These are phyloP conservation scores for Rhabdomys pumilio DNA, from an alignment of 2,797 vertebrate species.

Conservation along the genomic window DNA sequence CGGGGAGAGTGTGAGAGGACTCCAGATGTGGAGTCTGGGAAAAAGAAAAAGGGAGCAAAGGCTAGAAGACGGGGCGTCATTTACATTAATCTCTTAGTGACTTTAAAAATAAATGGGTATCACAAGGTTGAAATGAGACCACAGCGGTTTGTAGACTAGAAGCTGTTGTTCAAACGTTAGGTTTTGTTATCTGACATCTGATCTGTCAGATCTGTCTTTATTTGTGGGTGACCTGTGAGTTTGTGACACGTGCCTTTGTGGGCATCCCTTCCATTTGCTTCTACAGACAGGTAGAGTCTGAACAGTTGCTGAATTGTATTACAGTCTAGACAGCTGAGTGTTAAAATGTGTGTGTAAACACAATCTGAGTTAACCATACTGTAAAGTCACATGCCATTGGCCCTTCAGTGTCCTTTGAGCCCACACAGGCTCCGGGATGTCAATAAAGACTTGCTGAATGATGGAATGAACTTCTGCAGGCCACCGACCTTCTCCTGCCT, in stretches of 20 bases:
- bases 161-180: neutral
- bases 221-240: neutral
- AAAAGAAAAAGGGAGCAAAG: neutral
- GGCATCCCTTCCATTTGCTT: neutral
- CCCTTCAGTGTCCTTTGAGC: neutral
- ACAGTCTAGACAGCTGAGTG: neutral
- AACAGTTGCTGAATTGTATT: neutral
- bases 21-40: neutral
- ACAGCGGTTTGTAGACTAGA: neutral
- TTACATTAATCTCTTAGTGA: neutral
- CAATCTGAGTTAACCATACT: neutral
- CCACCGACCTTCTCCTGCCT: neutral
- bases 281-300: neutral
- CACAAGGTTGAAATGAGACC: neutral
- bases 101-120: neutral
- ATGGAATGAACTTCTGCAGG: neutral
- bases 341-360: conserved; percentile 35
- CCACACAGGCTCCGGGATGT: neutral
- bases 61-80: neutral
- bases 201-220: neutral
- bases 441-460: neutral
- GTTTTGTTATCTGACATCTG: neutral
- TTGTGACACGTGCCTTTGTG: neutral
- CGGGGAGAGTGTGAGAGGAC: neutral
- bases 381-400: neutral